A percentile compares a stretch with the other conserved stretches of the same genome.
These are phyloP conservation scores for Otolemur crassicaudatus DNA, from an alignment of 2,797 vertebrate species.

Conservation along the genomic window DNA sequence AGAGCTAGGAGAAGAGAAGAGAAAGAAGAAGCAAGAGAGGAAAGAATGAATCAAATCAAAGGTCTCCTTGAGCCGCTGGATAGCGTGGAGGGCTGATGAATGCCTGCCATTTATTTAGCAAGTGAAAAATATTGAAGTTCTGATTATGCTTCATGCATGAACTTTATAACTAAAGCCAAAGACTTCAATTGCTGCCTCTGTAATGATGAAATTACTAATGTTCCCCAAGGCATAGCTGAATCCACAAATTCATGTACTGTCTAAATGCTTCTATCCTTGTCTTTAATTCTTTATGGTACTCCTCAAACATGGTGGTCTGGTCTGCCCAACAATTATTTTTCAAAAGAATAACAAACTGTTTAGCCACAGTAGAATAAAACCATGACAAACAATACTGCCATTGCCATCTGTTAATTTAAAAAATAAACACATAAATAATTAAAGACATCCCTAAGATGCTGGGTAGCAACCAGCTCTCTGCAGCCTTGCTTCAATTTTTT, in stretches of 20 bases:
- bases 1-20: rapidly evolving
- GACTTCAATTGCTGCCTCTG: background rate
- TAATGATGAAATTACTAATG: background rate
- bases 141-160: background rate
- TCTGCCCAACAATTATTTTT: background rate
- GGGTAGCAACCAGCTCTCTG: background rate
- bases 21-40: too few species aligned
- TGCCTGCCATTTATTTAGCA: background rate
- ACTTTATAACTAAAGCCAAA: conserved; percentile 45
- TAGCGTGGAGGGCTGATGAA: background rate
- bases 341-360: conserved; percentile 4
- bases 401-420: background rate
- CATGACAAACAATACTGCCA: background rate
- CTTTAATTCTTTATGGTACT: background rate
- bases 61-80: background rate
- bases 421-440: background rate
- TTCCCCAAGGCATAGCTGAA: background rate
- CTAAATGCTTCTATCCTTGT: background rate
- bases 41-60: background rate
- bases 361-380: background rate
- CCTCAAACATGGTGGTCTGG: background rate
- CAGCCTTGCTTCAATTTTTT: background rate
- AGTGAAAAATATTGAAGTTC: conserved; percentile 46
- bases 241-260: background rate
- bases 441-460: background rate